phyloP scores from a whole-genome alignment of 2,113 vertebrate species.

The Felis catus region F.catus_Fca126_mat1.0 CM031413.1:134612001-134612500 shows the following conservation, averaged over 20 bases:
- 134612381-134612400: not conserved
- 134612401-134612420: not conserved
- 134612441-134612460: not conserved
- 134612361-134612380: not conserved
- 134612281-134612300: not conserved
- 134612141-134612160: not conserved
- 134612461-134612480: slow-evolving; percentile 14
- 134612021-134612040: not conserved
- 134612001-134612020: not conserved
- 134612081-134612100: not conserved
- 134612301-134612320: not conserved
- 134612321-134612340: not conserved
- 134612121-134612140: not conserved
- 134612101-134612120: not conserved
- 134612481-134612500: not conserved
- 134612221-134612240: not conserved
- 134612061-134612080: not conserved
- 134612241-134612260: not conserved
- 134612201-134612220: not conserved
- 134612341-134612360: not conserved
- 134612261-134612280: not conserved
- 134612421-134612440: not conserved
- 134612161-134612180: not conserved
- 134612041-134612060: not conserved
- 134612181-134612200: not conserved